Evolutionary conservation across 2,113 vertebrate species (phyloP), one percentile per base, ranked within the genome.

Genomic region (Alosa alosa): DNA sequence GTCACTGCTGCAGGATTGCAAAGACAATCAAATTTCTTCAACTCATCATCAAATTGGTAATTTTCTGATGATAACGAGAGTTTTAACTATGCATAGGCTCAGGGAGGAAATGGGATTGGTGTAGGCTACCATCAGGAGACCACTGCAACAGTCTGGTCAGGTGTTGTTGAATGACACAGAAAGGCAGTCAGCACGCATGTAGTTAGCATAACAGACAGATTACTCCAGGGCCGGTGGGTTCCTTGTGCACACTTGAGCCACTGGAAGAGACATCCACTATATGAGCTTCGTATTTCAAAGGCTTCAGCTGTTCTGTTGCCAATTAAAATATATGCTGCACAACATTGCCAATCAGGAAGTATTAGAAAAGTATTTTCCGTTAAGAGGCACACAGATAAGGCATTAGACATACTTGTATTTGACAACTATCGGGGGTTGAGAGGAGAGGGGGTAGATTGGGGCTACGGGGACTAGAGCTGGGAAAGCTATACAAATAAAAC

Each of bases 391-490:
- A 39, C 25, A 15, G 31, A 78, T 39, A 78, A 31, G 9, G 64
- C 9, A 13, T 11, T 31, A n/a, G 64, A 31, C n/a, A n/a, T 64
- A 6, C 22, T 25, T 2, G 8, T 64, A 1, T 36, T 36, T 72
- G 25, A 72, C 25, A 72, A 25, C 64, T 31, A 9, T 1, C 7
- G 1, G 64, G 64, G 25, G 31, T 2, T 5, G 31, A 4, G 31
- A 36, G 72, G 72, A 39, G 25, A 36, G 25, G 10, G 68, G 31
- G 31, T 31, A 39, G 68, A 36, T 39, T 78, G 9, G 64, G 25
- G 25, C 64, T 72, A 25, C 13, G 9, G 31, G 64, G 50, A 1
- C 86, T 91, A 89, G 88, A 89, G 11, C 88, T 87, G 87, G 85
- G 86, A 1, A 31, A 31, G 31, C 31, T 31, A 31, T 31, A 31